phyloP scores from a whole-genome alignment of 2,888 invertebrate species.

The Eudasyphora cyanicolor region DNA sequence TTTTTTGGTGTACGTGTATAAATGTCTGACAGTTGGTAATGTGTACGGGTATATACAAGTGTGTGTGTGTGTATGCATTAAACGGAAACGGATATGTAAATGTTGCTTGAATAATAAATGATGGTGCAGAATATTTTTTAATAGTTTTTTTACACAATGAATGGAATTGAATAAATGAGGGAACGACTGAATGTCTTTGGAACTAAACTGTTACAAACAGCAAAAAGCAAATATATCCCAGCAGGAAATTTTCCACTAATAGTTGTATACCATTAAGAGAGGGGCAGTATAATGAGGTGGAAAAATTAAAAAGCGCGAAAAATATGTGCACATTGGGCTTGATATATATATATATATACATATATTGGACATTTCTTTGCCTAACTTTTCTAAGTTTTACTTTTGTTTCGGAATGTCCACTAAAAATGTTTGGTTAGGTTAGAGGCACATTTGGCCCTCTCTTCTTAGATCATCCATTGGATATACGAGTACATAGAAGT shows the following conservation, averaged over 20 bases:
- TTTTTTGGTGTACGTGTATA: neutral
- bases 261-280: neutral
- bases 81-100: conserved; percentile 78
- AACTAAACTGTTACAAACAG: conserved; percentile 19
- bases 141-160: conserved; percentile 52
- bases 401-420: too few relatives aligned
- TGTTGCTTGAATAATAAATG: conserved; percentile 77
- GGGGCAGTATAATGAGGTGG: neutral
- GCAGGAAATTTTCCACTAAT: neutral
- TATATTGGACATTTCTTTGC: too few relatives aligned
- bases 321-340: too few relatives aligned
- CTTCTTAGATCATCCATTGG: too few relatives aligned
- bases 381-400: too few relatives aligned
- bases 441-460: too few relatives aligned
- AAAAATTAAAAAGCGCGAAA: too few relatives aligned
- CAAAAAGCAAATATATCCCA: neutral
- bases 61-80: conserved; percentile 44
- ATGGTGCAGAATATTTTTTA: conserved; percentile 63
- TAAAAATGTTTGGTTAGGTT: too few relatives aligned
- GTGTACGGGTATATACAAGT: too few relatives aligned
- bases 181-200: conserved; percentile 30
- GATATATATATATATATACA: too few relatives aligned
- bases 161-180: conserved; percentile 7
- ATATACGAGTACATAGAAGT: too few relatives aligned
- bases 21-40: neutral